Evolutionary conservation across 1,140 invertebrate species (phyloP), one percentile per base, ranked within the genome.

Genomic region (Drosophila tani): DNA sequence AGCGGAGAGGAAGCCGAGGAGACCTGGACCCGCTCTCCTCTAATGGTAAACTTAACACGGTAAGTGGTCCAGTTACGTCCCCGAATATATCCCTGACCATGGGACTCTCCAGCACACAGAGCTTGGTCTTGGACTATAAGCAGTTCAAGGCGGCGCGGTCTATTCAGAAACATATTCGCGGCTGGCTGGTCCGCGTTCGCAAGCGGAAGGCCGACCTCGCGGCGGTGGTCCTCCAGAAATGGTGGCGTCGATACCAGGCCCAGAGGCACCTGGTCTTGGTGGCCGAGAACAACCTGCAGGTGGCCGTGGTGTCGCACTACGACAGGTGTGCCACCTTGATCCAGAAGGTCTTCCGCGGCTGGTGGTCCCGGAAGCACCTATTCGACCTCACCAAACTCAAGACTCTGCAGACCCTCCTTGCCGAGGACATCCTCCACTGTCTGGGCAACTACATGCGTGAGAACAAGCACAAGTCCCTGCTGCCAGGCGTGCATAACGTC

Each of bases 61-160:
- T 67, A 49, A 40, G 59, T 49, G 6, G 46, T 27, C 3, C 35
- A 12, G 8, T 9, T 12, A 5, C 0, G 8, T 6, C 5, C 1
- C 8, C 8, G 8, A 6, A 29, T 29, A 11, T 15, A 21, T 56
- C 19, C 5, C 15, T 41, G 45, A 57, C 15, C 41, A 17, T 35
- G 35, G 21, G 29, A 17, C 17, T 19, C 11, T 7, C 2, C 24
- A 70, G 67, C 5, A 11, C 3, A 0, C 67, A 73, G 1, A 19
- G 62, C 2, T 9, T 75, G 8, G 6, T 91, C 4, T 56, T 83
- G 17, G 90, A 91, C 4, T 80, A 84, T 27, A 73, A 78, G 6
- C 77, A 84, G 19, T 91, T 91, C 24, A 75, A 75, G 41, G 73
- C 90, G 0, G 82, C 90, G 14, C 85, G 85, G 9, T 46, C 7